These are phyloP conservation scores for Listronotus bonariensis DNA, from an alignment of 1,140 invertebrate genomes.

Conservation along the genomic window DNA sequence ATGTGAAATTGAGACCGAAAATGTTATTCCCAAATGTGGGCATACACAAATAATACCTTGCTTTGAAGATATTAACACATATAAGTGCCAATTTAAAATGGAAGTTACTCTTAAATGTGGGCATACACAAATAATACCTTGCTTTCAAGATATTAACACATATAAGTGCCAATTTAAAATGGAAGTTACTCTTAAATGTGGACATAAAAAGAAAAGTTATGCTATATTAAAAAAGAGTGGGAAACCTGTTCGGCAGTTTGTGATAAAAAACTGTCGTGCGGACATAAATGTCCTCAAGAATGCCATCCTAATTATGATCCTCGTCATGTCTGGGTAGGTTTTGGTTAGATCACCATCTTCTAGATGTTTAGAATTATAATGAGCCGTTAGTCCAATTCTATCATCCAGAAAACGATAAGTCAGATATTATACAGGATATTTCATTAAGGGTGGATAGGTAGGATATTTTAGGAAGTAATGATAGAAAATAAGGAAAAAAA, in stretches of 20 bases:
- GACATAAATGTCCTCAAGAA: constrained; percentile 1
- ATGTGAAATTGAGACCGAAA: background rate
- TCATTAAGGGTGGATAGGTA: too few relatives aligned
- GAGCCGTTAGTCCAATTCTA: too few relatives aligned
- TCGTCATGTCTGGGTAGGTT: background rate
- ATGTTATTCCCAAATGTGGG: background rate
- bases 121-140: background rate
- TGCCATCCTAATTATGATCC: background rate
- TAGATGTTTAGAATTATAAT: too few relatives aligned
- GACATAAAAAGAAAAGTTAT: background rate
- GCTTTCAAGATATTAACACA: background rate
- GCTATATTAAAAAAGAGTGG: background rate
- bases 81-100: background rate
- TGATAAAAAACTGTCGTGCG: background rate
- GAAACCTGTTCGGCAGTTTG: background rate
- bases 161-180: background rate
- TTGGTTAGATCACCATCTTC: too few relatives aligned
- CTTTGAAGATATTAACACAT: background rate
- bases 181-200: constrained; percentile 4
- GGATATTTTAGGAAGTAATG: too few relatives aligned
- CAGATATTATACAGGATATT: too few relatives aligned
- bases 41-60: background rate
- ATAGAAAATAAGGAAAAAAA: too few relatives aligned
- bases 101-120: constrained; percentile 4
- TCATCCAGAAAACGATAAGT: too few relatives aligned